Evolutionary conservation across 2,113 vertebrate species (phyloP).

Genomic region (Calypte anna): DNA sequence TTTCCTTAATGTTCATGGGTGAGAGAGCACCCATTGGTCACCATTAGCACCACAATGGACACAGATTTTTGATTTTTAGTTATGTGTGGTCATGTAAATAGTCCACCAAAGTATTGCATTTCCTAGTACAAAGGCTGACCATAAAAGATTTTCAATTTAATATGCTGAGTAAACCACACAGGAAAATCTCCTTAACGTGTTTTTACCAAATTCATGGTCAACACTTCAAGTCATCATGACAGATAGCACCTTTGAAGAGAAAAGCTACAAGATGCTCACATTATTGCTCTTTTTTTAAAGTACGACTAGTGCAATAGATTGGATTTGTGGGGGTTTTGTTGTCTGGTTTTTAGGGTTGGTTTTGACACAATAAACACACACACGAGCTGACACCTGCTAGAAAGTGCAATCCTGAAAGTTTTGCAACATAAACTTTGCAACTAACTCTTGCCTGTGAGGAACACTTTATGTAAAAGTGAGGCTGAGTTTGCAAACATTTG

Average conservation of each 20-base stretch:
- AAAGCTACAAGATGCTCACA: background rate
- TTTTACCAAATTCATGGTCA: slow-evolving; percentile 5
- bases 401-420: background rate
- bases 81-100: background rate
- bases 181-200: background rate
- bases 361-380: background rate
- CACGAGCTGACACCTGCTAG: background rate
- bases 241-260: slow-evolving; percentile 30
- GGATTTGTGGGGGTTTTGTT: no score
- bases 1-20: background rate
- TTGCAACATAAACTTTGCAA: background rate
- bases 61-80: background rate
- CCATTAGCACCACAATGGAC: slow-evolving; percentile 49
- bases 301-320: background rate
- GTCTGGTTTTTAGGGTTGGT: background rate
- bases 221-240: background rate
- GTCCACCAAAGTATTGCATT: background rate
- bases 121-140: background rate
- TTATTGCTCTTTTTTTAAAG: slow-evolving; percentile 32
- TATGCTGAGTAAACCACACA: background rate
- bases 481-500: background rate
- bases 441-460: background rate
- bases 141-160: background rate
- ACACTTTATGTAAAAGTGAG: background rate
- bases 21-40: background rate